Evolutionary conservation across 2,797 vertebrate species (phyloP), one percentile per base, ranked within the genome.

Genomic region (Rhadinocentrus ornatus): DNA sequence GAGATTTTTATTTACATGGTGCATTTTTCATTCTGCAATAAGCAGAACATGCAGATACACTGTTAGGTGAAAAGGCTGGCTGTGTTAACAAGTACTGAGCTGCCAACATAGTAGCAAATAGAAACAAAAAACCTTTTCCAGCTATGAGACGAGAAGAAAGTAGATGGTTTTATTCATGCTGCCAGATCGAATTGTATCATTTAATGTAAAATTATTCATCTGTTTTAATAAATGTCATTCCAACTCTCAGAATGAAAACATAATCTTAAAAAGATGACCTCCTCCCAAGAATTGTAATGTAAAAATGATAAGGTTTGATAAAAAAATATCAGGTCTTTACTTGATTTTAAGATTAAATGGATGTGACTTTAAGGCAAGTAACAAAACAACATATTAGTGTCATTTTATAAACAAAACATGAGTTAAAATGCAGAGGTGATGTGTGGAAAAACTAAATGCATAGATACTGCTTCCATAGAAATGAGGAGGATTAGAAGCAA

Each of bases 1-100:
- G 55, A 29, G 26, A 44, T 6, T 5, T 34, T 34, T 67, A 35
- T 71, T 79, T 75, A 65, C 53, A 55, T 44, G 54, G 35, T 61
- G 66, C 29, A 58, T 66, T 53, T 66, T 86, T 72, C 55, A 48
- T 55, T 55, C 55, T 58, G 52, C 32, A 57, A 27, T n/a, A n/a
- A n/a, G n/a, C n/a, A n/a, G n/a, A n/a, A n/a, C n/a, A n/a, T n/a
- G n/a, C n/a, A n/a, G n/a, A 46, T 20, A 20, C 41, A 9, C 9
- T 46, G 18, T n/a, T n/a, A 22, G n/a, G 22, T 22, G 3, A 50
- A 50, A 50, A 50, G 44, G 8, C 8, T 20, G 3, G 2, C 5
- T n/a, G 20, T 7, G 6, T 48, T 48, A n/a, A n/a, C 22, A 10
- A n/a, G 44, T 48, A 48, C 7, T 10, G 20, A 48, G 20, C 44